Conservation (phyloP, 1,140 invertebrate genomes). For the Drosophila albomicans region DNA sequence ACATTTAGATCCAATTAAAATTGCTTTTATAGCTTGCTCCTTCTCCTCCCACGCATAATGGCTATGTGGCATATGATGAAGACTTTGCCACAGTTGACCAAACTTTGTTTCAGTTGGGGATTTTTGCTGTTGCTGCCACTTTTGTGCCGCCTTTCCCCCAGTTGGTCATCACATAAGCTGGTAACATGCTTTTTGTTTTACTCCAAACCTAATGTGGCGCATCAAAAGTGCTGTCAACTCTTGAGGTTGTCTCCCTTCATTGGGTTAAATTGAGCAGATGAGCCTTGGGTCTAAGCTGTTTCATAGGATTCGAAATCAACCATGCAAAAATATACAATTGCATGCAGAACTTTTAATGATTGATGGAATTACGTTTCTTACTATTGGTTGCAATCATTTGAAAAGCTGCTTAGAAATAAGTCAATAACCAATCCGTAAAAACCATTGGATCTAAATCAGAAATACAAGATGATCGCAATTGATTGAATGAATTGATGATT, state of each 20-base stretch:
- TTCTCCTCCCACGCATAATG: background rate
- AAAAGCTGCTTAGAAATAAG: background rate
- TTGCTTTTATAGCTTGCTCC: conserved; percentile 59
- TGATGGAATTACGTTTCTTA: conserved; percentile 22
- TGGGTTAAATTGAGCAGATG: conserved; percentile 44
- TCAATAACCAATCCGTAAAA: background rate
- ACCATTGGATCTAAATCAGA: background rate
- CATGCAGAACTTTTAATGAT: conserved; percentile 33
- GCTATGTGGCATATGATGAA: conserved; percentile 26
- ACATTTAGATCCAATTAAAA: conserved; percentile 80
- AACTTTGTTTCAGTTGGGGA: conserved; percentile 16
- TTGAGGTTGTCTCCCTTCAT: conserved; percentile 29
- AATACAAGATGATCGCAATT: no score
- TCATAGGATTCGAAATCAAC: conserved; percentile 33
- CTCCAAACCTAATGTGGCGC: conserved; percentile 54
- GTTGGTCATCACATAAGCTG: conserved; percentile 47
- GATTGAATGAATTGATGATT: no score
- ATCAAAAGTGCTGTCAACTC: conserved; percentile 48
- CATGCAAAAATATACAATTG: conserved; percentile 22
- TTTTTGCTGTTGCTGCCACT: conserved; percentile 8
- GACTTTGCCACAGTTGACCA: conserved; percentile 29
- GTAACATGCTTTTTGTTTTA: conserved; percentile 63
- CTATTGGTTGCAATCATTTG: conserved; percentile 1
- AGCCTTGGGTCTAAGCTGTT: conserved; percentile 13
- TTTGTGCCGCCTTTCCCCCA: conserved; percentile 12